Evolutionary conservation across 2,113 vertebrate species (phyloP).

Genomic region (Hippocampus abdominalis): DNA sequence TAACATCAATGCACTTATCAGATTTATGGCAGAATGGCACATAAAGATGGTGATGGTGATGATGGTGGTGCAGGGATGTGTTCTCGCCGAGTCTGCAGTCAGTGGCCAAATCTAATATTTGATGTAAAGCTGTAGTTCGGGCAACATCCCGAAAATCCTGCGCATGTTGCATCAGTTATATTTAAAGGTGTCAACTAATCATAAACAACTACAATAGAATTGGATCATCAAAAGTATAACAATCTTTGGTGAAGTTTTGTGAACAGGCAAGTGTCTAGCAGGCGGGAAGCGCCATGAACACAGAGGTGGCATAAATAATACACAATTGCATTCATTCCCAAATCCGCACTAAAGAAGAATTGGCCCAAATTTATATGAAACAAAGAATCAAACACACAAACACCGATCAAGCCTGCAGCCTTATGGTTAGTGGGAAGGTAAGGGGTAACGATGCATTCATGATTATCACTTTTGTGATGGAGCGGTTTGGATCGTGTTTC

Average conservation of each 20-base stretch:
- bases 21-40: conserved; percentile 77
- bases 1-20: conserved; percentile 74
- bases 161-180: background rate
- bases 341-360: background rate
- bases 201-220: background rate
- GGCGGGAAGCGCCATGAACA: background rate
- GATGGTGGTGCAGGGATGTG: background rate
- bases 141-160: background rate
- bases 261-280: background rate
- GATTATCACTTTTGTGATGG: background rate
- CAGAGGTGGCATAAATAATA: background rate
- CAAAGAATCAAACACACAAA: no score
- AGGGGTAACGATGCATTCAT: background rate
- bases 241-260: background rate
- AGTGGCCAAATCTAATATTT: background rate
- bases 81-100: conserved; percentile 7
- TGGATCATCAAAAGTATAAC: background rate
- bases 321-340: background rate
- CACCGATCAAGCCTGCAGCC: no score
- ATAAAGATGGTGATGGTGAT: conserved; percentile 3
- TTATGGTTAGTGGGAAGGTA: no score
- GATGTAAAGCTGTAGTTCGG: background rate
- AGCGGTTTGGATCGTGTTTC: background rate
- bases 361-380: background rate
- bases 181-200: background rate